Evolutionary conservation across 30 jellyfish, hydroid and myxozoan genomes (phyloP).

Genomic region (Sanderia malayensis): DNA sequence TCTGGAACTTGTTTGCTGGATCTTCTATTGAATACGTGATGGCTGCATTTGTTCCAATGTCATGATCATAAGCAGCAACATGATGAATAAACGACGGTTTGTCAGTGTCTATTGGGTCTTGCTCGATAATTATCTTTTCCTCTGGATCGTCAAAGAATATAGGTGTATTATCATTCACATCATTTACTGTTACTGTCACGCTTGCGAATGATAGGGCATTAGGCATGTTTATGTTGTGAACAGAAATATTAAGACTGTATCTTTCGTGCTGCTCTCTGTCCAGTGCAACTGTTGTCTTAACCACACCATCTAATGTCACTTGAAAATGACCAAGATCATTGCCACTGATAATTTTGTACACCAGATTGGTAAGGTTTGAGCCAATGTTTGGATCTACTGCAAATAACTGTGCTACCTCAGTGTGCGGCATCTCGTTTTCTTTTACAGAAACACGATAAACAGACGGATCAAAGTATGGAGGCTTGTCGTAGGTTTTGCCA

Average conservation of each 20-base stretch:
- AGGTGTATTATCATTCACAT: constrained; percentile 88
- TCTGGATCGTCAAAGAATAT: not conserved
- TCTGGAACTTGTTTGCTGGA: constrained; percentile 8
- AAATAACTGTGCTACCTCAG: constrained; percentile 43
- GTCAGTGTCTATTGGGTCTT: constrained; percentile 25
- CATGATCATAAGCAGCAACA: constrained; percentile 53
- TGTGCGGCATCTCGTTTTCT: constrained; percentile 47
- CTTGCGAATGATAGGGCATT: constrained; percentile 53
- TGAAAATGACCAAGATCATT: constrained; percentile 53
- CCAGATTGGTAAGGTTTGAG: constrained; percentile 8
- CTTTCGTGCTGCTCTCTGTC: constrained; percentile 42
- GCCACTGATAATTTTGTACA: constrained; percentile 48
- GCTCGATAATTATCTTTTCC: constrained; percentile 8
- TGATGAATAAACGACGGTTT: constrained; percentile 43
- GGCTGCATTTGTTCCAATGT: constrained; percentile 55
- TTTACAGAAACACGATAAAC: constrained; percentile 54
- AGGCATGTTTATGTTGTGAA: constrained; percentile 21
- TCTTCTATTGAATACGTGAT: constrained; percentile 12
- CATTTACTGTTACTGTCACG: constrained; percentile 62
- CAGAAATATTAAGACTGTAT: constrained; percentile 51
- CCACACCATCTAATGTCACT: constrained; percentile 24
- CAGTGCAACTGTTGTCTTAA: constrained; percentile 28
- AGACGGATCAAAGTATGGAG: constrained; percentile 67
- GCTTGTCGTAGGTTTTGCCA: not conserved
- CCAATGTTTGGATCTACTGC: constrained; percentile 59